Evolutionary conservation across 2,797 vertebrate species (phyloP).

Genomic region (Salmo trutta): DNA sequence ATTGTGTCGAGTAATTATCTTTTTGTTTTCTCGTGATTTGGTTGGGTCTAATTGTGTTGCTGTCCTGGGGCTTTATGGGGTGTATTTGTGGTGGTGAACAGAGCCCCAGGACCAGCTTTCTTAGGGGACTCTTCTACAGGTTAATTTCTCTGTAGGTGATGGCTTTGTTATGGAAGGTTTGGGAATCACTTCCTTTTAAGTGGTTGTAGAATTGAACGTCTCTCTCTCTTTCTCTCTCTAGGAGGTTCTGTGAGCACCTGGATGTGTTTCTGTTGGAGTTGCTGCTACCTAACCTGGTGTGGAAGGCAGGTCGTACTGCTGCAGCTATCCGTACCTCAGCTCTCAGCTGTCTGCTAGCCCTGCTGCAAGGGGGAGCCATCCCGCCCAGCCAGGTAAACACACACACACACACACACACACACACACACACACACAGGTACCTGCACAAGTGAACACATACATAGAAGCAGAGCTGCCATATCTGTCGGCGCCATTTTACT

Average conservation of each 20-base stretch:
- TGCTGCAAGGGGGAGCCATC: constrained; percentile 80
- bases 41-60: too few species aligned
- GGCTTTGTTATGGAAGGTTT: too few species aligned
- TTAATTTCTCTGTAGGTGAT: too few species aligned
- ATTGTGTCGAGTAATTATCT: too few species aligned
- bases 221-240: constrained; percentile 46
- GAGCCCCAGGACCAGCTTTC: too few species aligned
- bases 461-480: too few species aligned
- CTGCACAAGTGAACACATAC: neutral
- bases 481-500: too few species aligned
- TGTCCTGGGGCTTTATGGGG: too few species aligned
- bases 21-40: too few species aligned
- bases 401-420: neutral
- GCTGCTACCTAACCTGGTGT: constrained; percentile 90
- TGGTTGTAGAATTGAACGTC: neutral
- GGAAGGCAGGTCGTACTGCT: constrained; percentile 86
- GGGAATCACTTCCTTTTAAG: neutral
- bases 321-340: constrained; percentile 87
- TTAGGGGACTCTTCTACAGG: too few species aligned
- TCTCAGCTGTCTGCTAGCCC: constrained; percentile 89
- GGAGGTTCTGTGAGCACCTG: constrained; percentile 79
- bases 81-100: too few species aligned
- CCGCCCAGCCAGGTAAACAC: constrained; percentile 80
- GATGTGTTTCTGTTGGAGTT: constrained; percentile 82
- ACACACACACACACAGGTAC: neutral